Evolutionary conservation across 2,113 vertebrate genomes (phyloP).

Genomic region (Hucho hucho): DNA sequence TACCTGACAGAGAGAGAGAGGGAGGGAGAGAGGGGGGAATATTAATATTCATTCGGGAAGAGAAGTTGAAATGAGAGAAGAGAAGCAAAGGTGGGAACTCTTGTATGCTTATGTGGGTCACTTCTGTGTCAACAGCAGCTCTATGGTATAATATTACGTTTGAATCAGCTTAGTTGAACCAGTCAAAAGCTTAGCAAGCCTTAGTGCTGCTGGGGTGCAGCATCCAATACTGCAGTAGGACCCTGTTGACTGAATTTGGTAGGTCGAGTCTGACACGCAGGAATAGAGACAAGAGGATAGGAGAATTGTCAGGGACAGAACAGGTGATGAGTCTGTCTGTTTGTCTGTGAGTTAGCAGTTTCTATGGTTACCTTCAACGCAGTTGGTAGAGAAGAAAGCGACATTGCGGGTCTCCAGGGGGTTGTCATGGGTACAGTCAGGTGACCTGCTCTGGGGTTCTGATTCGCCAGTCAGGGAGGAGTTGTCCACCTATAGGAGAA

Average conservation of each 20-base stretch:
- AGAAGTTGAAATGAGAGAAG: background rate
- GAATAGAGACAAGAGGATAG: background rate
- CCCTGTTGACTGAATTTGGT: too few species aligned
- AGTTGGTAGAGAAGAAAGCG: constrained; percentile 96
- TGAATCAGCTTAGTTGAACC: too few species aligned
- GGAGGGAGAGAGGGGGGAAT: background rate
- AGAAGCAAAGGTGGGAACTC: background rate
- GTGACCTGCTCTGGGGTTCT: constrained; percentile 90
- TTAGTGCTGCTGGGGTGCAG: too few species aligned
- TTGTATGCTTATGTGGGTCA: too few species aligned
- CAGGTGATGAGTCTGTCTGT: background rate
- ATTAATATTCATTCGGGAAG: background rate
- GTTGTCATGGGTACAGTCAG: constrained; percentile 92
- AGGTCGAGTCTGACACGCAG: too few species aligned
- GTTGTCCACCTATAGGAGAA: constrained; percentile 84
- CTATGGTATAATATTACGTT: too few species aligned
- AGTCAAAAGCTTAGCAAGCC: too few species aligned
- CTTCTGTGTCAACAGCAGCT: too few species aligned
- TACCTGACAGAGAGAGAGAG: constrained; percentile 64
- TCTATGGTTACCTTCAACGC: constrained; percentile 84
- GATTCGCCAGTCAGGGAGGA: constrained; percentile 96
- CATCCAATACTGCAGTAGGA: too few species aligned
- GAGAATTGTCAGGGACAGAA: background rate
- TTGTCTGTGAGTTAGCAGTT: background rate
- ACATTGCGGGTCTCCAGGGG: constrained; percentile 93